Base-by-base conservation (phyloP, 2,797 vertebrate genomes). In the Tauraco hartlaubi region DNA sequence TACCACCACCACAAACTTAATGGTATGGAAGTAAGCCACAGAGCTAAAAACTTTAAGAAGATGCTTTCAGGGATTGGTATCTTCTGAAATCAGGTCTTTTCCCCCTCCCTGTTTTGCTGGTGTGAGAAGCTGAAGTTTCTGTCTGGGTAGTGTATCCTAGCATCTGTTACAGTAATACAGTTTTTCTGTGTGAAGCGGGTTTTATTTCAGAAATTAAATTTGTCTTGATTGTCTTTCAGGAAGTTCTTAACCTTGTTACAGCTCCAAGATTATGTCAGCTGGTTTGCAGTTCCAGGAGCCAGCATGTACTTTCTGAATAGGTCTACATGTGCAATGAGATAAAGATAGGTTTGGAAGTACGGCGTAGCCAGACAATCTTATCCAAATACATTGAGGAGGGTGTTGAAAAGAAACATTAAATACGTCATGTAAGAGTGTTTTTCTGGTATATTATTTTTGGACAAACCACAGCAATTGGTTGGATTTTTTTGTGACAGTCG, bases 381-480 rank as follows among this genome's bases (percentile, higher is more conserved):
- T 89, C 95, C 11, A 11, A 86, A 88, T 94, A 83, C 19, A 15
- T n/a, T 85, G 93, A 97, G 89, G 69, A 68, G n/a, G 35, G 78
- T 97, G 91, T 77, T 95, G 91, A 96, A 97, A 97, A 95, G 94
- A 92, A 85, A 64, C 56, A 78, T 96, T 92, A 94, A 82, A 94
- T 51, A 44, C 21, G 6, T 93, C 72, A 84, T 46, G 56, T 74
- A 94, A 84, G 81, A 95, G 78, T 96, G 78, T 97, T 97, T 96
- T 80, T 96, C 93, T 94, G 87, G 52, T 91, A 51, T 96, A 71
- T 97, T 97, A 76, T 97, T 97, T 95, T 97, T 98, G 95, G 96
- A 96, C 39, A 67, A 16, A 48, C 56, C 26, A 6, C 17, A 93
- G 61, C 19, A 29, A 85, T 90, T 94, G 68, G 74, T 86, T 95